Evolutionary conservation across 2,888 invertebrate species (phyloP).

Genomic region (Yponomeuta plumbellus): DNA sequence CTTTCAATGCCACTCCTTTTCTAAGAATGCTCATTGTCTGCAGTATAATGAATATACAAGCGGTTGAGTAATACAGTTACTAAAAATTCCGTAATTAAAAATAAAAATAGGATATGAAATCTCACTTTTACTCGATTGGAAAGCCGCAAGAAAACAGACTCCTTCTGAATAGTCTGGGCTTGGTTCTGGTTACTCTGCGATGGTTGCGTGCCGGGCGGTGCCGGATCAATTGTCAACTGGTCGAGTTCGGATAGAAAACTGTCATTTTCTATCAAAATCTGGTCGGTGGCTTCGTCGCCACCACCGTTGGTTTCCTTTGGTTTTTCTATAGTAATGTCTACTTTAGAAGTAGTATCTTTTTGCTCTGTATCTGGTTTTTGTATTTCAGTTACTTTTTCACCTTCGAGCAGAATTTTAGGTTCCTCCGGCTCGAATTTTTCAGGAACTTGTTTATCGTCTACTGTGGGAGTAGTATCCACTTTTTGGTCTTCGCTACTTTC

Average conservation of each 20-base stretch:
- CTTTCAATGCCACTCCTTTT: no score
- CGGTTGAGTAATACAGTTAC: no score
- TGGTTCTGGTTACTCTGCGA: slow-evolving; percentile 46
- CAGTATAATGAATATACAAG: no score
- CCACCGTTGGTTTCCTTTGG: slow-evolving; percentile 39
- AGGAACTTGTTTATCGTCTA: neutral
- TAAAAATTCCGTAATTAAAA: neutral
- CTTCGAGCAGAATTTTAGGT: slow-evolving; percentile 25
- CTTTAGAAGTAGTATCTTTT: slow-evolving; percentile 41
- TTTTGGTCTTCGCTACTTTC: neutral
- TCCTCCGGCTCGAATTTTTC: slow-evolving; percentile 12
- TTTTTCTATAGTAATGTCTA: slow-evolving; percentile 53
- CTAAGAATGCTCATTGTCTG: no score
- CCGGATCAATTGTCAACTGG: slow-evolving; percentile 65
- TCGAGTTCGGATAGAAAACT: slow-evolving; percentile 74
- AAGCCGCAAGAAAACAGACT: slow-evolving; percentile 96
- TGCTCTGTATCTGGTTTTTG: slow-evolving; percentile 36
- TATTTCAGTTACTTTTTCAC: slow-evolving; percentile 39
- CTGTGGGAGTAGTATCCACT: neutral
- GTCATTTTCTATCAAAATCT: slow-evolving; percentile 63
- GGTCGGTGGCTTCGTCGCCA: slow-evolving; percentile 50
- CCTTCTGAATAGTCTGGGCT: slow-evolving; percentile 81
- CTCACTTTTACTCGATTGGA: slow-evolving; percentile 95
- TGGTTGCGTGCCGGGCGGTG: slow-evolving; percentile 46
- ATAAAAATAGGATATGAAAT: neutral